A percentile compares a stretch with the other conserved stretches of the same genome.
phyloP scores from a whole-genome alignment of 2,113 vertebrate species.

The Anser cygnoides region DNA sequence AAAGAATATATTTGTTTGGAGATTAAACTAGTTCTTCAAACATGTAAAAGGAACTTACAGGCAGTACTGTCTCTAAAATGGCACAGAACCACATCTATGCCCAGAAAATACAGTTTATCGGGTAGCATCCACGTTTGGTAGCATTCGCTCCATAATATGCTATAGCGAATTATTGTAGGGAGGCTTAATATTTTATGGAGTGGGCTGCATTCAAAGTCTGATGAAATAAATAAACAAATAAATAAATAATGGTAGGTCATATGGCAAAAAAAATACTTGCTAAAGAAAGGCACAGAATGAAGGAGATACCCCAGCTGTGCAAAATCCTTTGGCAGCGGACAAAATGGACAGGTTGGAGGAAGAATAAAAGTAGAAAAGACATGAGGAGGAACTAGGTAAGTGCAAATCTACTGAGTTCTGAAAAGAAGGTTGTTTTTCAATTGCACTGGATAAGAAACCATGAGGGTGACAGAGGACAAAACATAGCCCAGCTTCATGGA shows the following conservation, averaged over 20 bases:
- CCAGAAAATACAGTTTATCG: constrained; percentile 25
- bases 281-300: constrained; percentile 23
- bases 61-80: background rate
- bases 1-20: background rate
- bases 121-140: background rate
- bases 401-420: background rate
- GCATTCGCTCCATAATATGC: background rate
- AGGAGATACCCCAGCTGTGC: constrained; percentile 29
- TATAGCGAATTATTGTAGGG: too few relatives aligned
- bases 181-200: background rate
- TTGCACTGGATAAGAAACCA: background rate
- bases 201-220: constrained; percentile 25
- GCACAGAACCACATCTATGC: background rate
- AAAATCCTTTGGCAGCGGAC: background rate
- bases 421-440: constrained; percentile 15
- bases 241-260: background rate
- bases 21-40: background rate
- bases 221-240: background rate
- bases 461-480: background rate
- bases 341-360: constrained; percentile 12
- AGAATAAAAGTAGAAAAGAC: background rate
- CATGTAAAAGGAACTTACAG: background rate
- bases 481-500: background rate
- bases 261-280: constrained; percentile 42
- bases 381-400: constrained; percentile 7